A percentile compares a stretch with the other conserved stretches of the same genome.
Conservation (phyloP, 2,888 invertebrate species). For the Hirtodrosophila histrioides region DNA sequence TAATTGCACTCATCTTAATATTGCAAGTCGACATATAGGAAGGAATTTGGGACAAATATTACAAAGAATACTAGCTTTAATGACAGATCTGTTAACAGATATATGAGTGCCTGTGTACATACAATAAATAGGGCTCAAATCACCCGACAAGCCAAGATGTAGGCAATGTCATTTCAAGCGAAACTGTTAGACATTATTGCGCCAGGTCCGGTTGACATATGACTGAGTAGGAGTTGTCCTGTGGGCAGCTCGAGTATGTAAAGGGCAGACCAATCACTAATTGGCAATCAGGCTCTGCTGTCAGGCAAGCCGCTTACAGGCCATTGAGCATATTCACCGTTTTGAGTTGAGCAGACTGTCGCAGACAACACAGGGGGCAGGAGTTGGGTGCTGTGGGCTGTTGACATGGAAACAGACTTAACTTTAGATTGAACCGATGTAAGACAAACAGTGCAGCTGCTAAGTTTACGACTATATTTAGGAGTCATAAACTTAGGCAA, state of each 20-base stretch:
- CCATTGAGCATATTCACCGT: constrained; percentile 51
- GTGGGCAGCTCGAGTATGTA: constrained; percentile 5
- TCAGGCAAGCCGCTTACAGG: constrained; percentile 47
- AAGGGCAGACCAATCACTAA: constrained; percentile 54
- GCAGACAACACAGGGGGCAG: constrained; percentile 22
- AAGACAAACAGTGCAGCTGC: constrained; percentile 50
- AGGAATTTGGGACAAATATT: too few species aligned
- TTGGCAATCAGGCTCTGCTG: constrained; percentile 52
- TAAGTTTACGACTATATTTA: constrained; percentile 44
- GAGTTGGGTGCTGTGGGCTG: constrained; percentile 31
- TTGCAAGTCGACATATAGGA: too few species aligned
- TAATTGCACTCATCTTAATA: too few species aligned
- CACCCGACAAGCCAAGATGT: not conserved
- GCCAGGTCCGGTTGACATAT: constrained; percentile 26
- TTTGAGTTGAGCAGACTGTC: constrained; percentile 33
- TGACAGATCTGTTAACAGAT: too few species aligned
- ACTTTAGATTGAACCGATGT: constrained; percentile 50
- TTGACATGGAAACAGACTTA: constrained; percentile 67
- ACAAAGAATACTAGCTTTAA: too few species aligned
- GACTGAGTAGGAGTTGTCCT: constrained; percentile 12
- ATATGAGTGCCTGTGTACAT: not conserved
- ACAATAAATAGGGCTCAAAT: not conserved
- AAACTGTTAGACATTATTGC: constrained; percentile 47
- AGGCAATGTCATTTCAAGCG: constrained; percentile 30
- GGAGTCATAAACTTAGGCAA: constrained; percentile 54